Conservation (phyloP, 2,113 vertebrate species). For the Parotia lawesii region DNA sequence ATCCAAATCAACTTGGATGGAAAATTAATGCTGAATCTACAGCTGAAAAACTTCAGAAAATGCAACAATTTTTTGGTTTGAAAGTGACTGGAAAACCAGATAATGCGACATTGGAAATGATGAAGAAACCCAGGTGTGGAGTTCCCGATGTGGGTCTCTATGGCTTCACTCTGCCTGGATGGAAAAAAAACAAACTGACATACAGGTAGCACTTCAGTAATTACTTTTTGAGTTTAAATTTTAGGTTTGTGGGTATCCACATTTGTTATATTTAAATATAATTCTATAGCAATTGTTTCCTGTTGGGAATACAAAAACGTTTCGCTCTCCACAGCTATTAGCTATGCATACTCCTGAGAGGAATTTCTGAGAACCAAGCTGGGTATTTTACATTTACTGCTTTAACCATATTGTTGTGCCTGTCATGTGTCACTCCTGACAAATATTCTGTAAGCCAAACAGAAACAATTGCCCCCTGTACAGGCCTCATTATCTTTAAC, state of each 20-base stretch:
- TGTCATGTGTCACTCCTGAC: neutral
- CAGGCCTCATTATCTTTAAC: neutral
- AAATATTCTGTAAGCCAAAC: neutral
- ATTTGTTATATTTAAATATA: neutral
- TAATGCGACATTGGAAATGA: conserved; percentile 63
- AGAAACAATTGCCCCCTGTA: neutral
- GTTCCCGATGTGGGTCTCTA: conserved; percentile 72
- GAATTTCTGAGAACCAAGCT: neutral
- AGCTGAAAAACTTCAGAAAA: conserved; percentile 66
- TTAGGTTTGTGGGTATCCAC: neutral
- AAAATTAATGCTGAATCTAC: conserved; percentile 30
- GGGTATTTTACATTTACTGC: neutral
- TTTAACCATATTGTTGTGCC: neutral
- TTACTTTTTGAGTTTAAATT: neutral
- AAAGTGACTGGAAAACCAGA: conserved; percentile 72
- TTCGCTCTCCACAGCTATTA: neutral
- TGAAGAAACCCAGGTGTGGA: conserved; percentile 75
- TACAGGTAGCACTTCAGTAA: conserved; percentile 71
- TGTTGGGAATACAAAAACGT: neutral
- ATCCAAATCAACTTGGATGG: conserved; percentile 54
- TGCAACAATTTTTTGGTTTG: conserved; percentile 77
- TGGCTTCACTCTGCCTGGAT: conserved; percentile 71
- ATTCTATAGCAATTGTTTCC: neutral
- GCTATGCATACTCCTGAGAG: neutral
- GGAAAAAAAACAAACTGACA: conserved; percentile 69